A percentile compares a stretch with the other conserved stretches of the same genome.
phyloP scores from a whole-genome alignment of 2,113 vertebrate genomes.

The Sturnira hondurensis region DNA sequence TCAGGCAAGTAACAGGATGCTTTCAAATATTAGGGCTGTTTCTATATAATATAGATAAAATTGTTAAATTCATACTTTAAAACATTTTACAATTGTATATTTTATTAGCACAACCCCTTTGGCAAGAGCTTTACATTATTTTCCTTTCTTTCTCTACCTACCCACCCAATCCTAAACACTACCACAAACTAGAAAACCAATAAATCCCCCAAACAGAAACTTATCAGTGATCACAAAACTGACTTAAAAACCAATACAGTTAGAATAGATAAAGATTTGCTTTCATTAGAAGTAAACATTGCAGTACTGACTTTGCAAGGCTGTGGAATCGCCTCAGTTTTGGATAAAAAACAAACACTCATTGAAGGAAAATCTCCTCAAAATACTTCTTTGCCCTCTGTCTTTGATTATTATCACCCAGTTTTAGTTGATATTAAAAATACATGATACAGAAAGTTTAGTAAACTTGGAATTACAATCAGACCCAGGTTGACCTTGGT shows the following conservation, averaged over 20 bases:
- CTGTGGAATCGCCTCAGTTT: neutral
- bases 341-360: neutral
- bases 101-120: neutral
- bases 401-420: neutral
- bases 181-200: neutral
- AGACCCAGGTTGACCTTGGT: neutral
- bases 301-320: neutral
- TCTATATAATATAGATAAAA: neutral
- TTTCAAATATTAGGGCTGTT: neutral
- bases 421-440: neutral
- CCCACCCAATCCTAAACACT: neutral
- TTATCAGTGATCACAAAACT: neutral
- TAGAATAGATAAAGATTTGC: neutral
- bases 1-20: neutral
- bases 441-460: neutral
- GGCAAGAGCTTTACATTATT: neutral
- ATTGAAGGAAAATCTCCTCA: neutral
- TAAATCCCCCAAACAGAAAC: neutral
- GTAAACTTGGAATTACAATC: neutral
- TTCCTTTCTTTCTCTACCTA: neutral
- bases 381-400: neutral
- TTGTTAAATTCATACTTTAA: neutral
- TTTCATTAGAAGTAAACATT: neutral
- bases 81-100: neutral
- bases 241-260: neutral